Evolutionary conservation across 64 coral and sea anemone species (phyloP).

Genomic region (Actinia tenebrosa): DNA sequence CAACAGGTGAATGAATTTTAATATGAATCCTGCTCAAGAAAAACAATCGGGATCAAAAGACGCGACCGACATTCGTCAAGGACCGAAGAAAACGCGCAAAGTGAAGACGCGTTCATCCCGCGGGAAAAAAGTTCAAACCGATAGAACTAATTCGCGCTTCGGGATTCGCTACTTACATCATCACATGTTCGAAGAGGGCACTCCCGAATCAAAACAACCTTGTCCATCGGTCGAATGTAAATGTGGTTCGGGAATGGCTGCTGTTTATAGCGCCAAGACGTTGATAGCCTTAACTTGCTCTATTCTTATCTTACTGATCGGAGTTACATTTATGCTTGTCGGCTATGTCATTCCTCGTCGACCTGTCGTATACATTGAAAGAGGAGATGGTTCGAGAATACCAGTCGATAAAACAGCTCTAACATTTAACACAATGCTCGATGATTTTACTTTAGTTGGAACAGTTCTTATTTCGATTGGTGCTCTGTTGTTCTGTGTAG

Average conservation of each 20-base stretch:
- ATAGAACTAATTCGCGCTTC: slow-evolving; percentile 67
- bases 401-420: slow-evolving; percentile 60
- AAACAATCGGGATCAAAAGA: background rate
- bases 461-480: slow-evolving; percentile 78
- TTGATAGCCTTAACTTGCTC: slow-evolving; percentile 57
- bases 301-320: slow-evolving; percentile 69
- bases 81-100: slow-evolving; percentile 45
- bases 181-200: slow-evolving; percentile 83
- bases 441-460: slow-evolving; percentile 87
- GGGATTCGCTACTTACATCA: slow-evolving; percentile 92
- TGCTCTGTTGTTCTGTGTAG: slow-evolving; percentile 66
- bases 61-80: background rate
- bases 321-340: slow-evolving; percentile 89
- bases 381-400: slow-evolving; percentile 64
- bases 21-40: background rate
- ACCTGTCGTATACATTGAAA: slow-evolving; percentile 76
- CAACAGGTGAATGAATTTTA: slow-evolving; percentile 20
- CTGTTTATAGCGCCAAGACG: slow-evolving; percentile 80
- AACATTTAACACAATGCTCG: slow-evolving; percentile 77
- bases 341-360: slow-evolving; percentile 80
- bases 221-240: slow-evolving; percentile 69
- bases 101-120: slow-evolving; percentile 51
- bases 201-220: slow-evolving; percentile 53
- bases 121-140: slow-evolving; percentile 44
- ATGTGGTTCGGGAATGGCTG: slow-evolving; percentile 78